phyloP scores from a whole-genome alignment of 2,113 vertebrate genomes.

The Melanostigma gelatinosum region DNA sequence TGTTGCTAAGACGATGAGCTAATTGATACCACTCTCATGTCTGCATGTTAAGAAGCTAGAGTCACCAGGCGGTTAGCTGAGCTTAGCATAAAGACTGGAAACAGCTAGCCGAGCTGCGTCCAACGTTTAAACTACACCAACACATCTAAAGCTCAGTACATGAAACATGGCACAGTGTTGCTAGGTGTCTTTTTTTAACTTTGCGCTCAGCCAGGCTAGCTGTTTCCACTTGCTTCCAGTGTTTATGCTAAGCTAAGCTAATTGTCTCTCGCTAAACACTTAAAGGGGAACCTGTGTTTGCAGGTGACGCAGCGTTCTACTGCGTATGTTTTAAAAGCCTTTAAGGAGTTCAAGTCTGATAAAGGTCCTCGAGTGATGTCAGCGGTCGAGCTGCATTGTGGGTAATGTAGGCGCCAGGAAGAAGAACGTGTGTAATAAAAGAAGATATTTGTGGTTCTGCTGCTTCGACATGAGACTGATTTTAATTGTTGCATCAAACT shows the following conservation, averaged over 20 bases:
- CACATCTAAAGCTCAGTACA: neutral
- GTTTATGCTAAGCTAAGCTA: conserved; percentile 13
- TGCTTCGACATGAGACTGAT: conserved; percentile 2
- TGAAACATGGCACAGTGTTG: no score
- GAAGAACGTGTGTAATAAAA: neutral
- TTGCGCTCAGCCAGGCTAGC: neutral
- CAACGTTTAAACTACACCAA: neutral
- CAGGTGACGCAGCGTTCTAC: no score
- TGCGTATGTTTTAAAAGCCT: neutral
- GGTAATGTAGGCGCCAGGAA: neutral
- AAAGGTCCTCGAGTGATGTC: neutral
- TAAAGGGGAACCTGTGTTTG: neutral
- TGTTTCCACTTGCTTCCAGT: neutral
- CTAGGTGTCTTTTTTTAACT: neutral
- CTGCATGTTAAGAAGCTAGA: neutral
- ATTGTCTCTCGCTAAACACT: neutral
- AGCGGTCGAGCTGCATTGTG: neutral
- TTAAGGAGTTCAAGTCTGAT: neutral
- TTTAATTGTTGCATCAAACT: neutral
- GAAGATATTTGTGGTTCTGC: neutral
- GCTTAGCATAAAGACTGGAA: conserved; percentile 12
- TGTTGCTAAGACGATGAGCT: neutral
- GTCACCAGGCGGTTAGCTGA: neutral
- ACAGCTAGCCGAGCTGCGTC: neutral
- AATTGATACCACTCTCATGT: conserved; percentile 8